These are phyloP conservation scores for Rhombomys opimus DNA, from an alignment of 2,113 vertebrate genomes.

Conservation along the genomic window DNA sequence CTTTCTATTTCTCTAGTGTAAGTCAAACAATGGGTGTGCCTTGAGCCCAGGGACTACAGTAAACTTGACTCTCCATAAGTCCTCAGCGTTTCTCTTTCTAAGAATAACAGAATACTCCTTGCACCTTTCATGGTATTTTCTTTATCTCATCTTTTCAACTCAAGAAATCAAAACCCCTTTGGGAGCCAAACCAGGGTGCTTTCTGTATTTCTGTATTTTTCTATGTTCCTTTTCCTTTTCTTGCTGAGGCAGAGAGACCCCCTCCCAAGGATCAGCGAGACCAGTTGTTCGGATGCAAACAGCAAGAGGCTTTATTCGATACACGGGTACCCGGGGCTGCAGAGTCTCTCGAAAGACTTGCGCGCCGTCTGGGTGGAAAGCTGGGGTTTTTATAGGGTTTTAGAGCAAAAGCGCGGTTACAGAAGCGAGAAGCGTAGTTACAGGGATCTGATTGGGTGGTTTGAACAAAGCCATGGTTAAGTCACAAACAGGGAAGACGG, in stretches of 20 bases:
- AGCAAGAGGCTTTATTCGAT: no score
- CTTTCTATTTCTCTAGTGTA: neutral
- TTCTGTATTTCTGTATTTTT: neutral
- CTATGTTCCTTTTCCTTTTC: neutral
- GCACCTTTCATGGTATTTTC: neutral
- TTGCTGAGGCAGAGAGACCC: neutral
- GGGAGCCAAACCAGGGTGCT: neutral
- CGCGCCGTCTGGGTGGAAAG: no score
- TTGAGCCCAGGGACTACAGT: neutral
- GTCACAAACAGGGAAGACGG: no score
- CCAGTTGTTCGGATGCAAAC: no score
- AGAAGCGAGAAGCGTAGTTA: no score
- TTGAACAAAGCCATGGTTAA: no score
- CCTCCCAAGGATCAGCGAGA: no score
- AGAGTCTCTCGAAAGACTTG: no score
- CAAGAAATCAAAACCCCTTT: neutral
- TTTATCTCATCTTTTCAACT: neutral
- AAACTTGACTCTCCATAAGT: neutral
- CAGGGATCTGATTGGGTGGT: no score
- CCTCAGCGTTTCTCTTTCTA: neutral
- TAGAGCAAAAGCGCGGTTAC: no score
- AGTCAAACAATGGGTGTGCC: neutral
- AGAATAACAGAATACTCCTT: neutral
- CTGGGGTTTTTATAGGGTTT: no score
- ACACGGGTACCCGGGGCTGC: no score